Conservation (phyloP, 2,113 vertebrate genomes). For the Spilogale gracilis region DNA sequence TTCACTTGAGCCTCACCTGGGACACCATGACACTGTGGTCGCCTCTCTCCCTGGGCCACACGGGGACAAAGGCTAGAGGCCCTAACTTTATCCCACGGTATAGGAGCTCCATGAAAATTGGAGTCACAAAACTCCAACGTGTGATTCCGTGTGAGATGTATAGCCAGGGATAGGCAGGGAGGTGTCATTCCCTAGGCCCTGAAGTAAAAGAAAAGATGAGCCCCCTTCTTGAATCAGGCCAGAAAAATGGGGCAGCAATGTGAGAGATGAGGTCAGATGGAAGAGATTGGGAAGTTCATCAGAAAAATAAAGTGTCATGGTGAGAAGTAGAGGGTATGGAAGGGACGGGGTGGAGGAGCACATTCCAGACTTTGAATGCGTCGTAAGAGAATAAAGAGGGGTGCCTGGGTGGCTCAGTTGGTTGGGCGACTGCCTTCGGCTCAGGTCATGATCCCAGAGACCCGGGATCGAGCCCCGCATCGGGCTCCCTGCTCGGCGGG, state of each 20-base stretch:
- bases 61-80: not conserved
- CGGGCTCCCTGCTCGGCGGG: no score
- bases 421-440: no score
- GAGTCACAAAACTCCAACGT: not conserved
- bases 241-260: not conserved
- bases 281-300: not conserved
- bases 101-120: conserved; percentile 10
- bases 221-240: not conserved
- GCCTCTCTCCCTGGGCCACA: not conserved
- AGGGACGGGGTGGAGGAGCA: not conserved
- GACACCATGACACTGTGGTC: not conserved
- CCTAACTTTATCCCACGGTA: not conserved
- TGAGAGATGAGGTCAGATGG: not conserved
- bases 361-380: not conserved
- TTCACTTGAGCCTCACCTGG: not conserved
- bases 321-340: not conserved
- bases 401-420: not conserved
- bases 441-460: no score
- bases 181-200: not conserved
- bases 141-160: not conserved
- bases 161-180: not conserved
- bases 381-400: not conserved
- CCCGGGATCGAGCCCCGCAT: no score
- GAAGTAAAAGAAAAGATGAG: not conserved
- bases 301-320: not conserved